Conservation (phyloP, 2,888 invertebrate species). For the Mythimna impura region DNA sequence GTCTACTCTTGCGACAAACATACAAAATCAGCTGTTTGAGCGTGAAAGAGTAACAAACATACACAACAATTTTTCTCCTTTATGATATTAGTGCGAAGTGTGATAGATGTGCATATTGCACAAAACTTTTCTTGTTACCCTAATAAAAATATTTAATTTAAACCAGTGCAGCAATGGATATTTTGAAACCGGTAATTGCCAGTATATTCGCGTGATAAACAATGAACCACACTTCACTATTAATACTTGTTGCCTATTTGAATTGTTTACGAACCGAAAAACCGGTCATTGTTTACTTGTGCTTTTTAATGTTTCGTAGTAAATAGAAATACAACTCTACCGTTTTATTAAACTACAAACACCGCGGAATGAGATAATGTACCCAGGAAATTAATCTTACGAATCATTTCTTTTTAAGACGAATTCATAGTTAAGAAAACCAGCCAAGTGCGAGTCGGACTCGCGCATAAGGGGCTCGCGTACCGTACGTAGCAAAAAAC, state of each 20-base stretch:
- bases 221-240: constrained; percentile 27
- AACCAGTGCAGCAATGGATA: not conserved
- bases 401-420: not conserved
- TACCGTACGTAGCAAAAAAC: too few species aligned
- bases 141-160: constrained; percentile 2
- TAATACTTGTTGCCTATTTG: constrained; percentile 41
- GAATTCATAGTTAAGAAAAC: too few species aligned
- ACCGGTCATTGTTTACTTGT: constrained; percentile 10
- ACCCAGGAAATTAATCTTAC: not conserved
- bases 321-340: constrained; percentile 16
- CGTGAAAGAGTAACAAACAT: too few species aligned
- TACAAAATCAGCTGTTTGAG: too few species aligned
- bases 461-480: too few species aligned
- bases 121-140: constrained; percentile 14
- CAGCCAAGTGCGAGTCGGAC: too few species aligned
- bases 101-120: constrained; percentile 6
- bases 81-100: too few species aligned
- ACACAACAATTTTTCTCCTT: too few species aligned
- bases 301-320: not conserved
- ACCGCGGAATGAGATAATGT: not conserved
- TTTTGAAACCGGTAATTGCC: constrained; percentile 23
- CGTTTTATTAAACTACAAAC: not conserved
- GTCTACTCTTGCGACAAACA: too few species aligned
- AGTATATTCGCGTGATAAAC: constrained; percentile 18
- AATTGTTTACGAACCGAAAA: constrained; percentile 26